Conservation (phyloP, 2,888 invertebrate genomes). For the Cerceris rybyensis region DNA sequence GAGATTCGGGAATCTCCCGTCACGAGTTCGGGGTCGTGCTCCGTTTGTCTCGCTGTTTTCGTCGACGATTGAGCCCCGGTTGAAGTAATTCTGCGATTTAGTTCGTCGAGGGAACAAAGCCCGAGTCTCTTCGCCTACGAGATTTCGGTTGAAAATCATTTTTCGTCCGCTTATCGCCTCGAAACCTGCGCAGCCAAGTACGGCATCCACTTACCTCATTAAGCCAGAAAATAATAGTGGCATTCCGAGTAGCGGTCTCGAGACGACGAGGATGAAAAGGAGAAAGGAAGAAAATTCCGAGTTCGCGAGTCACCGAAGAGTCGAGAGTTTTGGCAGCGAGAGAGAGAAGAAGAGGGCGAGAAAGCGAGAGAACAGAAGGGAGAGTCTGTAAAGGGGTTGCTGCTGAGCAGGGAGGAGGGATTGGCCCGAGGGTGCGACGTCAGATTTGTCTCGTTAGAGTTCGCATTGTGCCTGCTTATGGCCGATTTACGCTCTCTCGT, state of each 20-base stretch:
- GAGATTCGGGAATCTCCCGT: neutral
- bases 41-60: slow-evolving; percentile 20
- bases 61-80: too few relatives aligned
- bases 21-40: neutral
- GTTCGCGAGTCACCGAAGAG: neutral
- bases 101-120: too few relatives aligned
- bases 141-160: too few relatives aligned
- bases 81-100: too few relatives aligned
- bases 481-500: slow-evolving; percentile 74
- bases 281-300: slow-evolving; percentile 4
- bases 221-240: slow-evolving; percentile 45
- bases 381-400: slow-evolving; percentile 22
- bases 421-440: slow-evolving; percentile 74
- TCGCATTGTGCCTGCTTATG: slow-evolving; percentile 77
- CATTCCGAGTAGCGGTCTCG: slow-evolving; percentile 6
- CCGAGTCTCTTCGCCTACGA: too few relatives aligned
- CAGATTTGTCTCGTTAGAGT: slow-evolving; percentile 81
- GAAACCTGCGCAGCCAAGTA: neutral
- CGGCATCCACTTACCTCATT: slow-evolving; percentile 31
- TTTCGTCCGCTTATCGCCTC: slow-evolving; percentile 21
- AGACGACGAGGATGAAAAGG: slow-evolving; percentile 23
- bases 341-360: slow-evolving; percentile 9
- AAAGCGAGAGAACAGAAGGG: slow-evolving; percentile 7
- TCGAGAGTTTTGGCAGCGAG: too few relatives aligned
- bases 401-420: slow-evolving; percentile 43